Percentiles rank a stretch among this genome's conserved stretches.
These are phyloP conservation scores for Leptopterna dolabrata DNA, from an alignment of 2,888 invertebrate species.

Conservation along the genomic window DNA sequence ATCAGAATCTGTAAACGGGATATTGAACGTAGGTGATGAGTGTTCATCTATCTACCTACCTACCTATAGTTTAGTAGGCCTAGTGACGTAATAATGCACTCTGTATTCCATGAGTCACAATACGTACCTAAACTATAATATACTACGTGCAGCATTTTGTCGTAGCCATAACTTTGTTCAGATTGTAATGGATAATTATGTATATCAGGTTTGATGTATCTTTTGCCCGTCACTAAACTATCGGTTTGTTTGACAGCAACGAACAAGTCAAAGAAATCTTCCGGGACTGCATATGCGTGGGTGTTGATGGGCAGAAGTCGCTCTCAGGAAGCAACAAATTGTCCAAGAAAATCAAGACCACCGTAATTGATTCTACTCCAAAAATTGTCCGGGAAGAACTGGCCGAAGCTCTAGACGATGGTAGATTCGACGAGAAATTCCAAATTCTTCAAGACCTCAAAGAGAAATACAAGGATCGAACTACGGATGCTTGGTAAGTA, in stretches of 20 bases:
- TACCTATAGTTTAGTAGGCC: no score
- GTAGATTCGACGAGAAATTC: not conserved
- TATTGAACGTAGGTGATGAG: no score
- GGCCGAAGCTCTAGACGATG: not conserved
- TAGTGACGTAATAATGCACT: no score
- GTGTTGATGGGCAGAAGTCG: not conserved
- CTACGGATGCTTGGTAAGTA: conserved; percentile 19
- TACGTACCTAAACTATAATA: no score
- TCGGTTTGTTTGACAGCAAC: not conserved
- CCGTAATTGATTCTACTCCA: not conserved
- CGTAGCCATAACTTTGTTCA: no score
- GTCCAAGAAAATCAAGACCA: not conserved
- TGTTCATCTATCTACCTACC: no score
- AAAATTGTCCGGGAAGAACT: not conserved
- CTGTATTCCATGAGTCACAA: no score
- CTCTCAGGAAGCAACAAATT: not conserved
- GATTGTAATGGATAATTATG: no score
- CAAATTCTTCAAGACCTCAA: not conserved
- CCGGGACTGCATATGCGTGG: not conserved
- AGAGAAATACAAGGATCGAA: conserved; percentile 29
- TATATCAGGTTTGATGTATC: no score
- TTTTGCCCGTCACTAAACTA: no score
- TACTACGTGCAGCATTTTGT: no score
- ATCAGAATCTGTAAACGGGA: no score
- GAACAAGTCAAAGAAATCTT: not conserved